Evolutionary conservation across 2,113 vertebrate species (phyloP).

Genomic region (rabbit (Oryctolagus cuniculus)): DNA sequence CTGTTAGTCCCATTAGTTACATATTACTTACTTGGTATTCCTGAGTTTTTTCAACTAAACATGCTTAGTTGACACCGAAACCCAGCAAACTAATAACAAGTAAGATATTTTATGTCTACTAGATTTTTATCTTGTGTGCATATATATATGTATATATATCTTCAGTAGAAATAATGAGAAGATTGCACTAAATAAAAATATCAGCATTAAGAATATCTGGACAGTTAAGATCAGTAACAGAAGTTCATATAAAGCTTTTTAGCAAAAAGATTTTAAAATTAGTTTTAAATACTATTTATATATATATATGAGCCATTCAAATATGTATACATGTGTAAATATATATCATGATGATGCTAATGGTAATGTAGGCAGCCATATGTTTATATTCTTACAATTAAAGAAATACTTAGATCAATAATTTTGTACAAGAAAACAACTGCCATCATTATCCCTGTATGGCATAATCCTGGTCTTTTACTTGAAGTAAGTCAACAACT

Average conservation of each 20-base stretch:
- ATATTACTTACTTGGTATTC: neutral
- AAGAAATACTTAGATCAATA: slow-evolving; percentile 83
- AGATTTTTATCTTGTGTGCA: no score
- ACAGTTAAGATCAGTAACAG: slow-evolving; percentile 37
- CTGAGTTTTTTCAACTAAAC: neutral
- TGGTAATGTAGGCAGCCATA: slow-evolving; percentile 16
- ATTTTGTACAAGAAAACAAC: slow-evolving; percentile 72
- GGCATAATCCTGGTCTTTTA: slow-evolving; percentile 85
- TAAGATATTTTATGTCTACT: neutral
- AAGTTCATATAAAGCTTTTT: neutral
- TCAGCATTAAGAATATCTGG: neutral
- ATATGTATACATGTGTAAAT: neutral
- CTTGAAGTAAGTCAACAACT: slow-evolving; percentile 83
- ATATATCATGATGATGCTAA: slow-evolving; percentile 58
- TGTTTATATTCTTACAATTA: slow-evolving; percentile 66
- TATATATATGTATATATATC: neutral
- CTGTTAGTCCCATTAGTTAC: neutral
- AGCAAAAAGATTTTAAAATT: slow-evolving; percentile 38
- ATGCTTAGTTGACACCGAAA: neutral
- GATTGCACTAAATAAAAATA: neutral
- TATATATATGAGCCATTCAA: neutral
- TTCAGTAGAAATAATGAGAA: slow-evolving; percentile 40
- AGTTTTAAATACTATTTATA: slow-evolving; percentile 45
- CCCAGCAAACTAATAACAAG: neutral
- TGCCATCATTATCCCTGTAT: slow-evolving; percentile 78